Evolutionary conservation across 2,113 vertebrate species (phyloP), one percentile per base, ranked within the genome.

Genomic region (Odocoileus hemionus): DNA sequence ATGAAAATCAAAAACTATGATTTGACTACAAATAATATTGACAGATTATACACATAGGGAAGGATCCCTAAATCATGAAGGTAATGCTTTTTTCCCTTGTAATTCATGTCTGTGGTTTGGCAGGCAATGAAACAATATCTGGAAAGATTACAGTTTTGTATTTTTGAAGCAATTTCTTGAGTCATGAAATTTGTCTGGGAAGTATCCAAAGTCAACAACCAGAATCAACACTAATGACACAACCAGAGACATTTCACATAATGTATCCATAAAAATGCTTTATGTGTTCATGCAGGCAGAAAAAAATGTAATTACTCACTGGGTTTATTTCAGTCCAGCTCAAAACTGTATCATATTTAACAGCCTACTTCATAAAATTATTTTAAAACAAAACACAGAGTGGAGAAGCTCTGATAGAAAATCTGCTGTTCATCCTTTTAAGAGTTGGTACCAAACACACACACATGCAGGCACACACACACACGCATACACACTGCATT

Each of bases 351-450:
- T 67, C 26, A 67, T 45, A 92, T n/a, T 95, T 79, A 95, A 96
- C 11, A 86, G 83, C 30, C 12, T 92, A 89, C 23, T 79, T 95
- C 47, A 94, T 86, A 95, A 94, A 95, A 61, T 70, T 50, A 61
- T 87, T 83, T 97, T 83, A 94, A 90, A 96, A 95, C 14, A 86
- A 95, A 95, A 93, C 23, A 90, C 26, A 84, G 10, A 89, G 23
- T 54, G 11, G 33, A 92, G 19, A 92, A 90, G 28, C 45, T 93
- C 28, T 78, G 93, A 86, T 36, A 54, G 25, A 80, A 95, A 95
- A 95, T 45, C 39, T 94, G n/a, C 57, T 83, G 33, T 58, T 86
- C 15, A 61, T 57, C 30, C n/a, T 90, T 80, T 64, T 50, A 80
- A 96, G 16, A 96, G 17, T 74, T 89, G 23, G 79, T 85, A 92